Base-by-base conservation (phyloP, 2,888 invertebrate species). In the Copidosoma aretas region DNA sequence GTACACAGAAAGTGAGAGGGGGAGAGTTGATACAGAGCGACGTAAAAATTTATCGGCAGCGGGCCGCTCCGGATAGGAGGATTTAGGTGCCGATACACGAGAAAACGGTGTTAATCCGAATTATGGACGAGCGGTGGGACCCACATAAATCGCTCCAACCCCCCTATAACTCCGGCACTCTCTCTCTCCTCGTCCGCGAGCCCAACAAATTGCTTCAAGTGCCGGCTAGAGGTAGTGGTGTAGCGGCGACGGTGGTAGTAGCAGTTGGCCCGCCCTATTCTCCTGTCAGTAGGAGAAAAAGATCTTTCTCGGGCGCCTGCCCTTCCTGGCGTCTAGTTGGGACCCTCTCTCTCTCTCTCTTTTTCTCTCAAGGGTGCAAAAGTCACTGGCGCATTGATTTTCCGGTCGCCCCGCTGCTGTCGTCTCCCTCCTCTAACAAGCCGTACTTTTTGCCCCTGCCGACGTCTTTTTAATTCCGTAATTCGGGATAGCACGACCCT, bases 31-130 rank as follows among this genome's bases (percentile, higher is more conserved):
- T 71, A 71, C 62, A 52, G 68, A 68, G 71, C 32, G 68, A 68
- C 64, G 66, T 68, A 66, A 67, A 71, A 71, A 71, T 71, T 66
- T 71, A 71, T 71, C 64, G 68, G 46, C 64, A 15, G 15, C 12
- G 39, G 32, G 12, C 60, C 53, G 60, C 54, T 24, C 51, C 51
- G 2, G 15, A 12, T 32, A 5, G 21, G 68, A 66, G 71, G 71
- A 71, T 74, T 72, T 71, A 74, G 72, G 73, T 64, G 73, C 67
- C 73, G 73, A 73, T 74, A 73, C 68, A 71, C 70, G 70, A 68
- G 69, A 54, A 70, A 68, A 70, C 71, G 73, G 72, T 71, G 72
- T 73, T 75, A 74, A 75, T 75, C 74, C 73, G 70, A 71, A 73
- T 74, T 73, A 73, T 71, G 72, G 73, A 72, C 52, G 22, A 15